Evolutionary conservation across 2,888 invertebrate genomes (phyloP).

Genomic region (Flexamia atlantica): DNA sequence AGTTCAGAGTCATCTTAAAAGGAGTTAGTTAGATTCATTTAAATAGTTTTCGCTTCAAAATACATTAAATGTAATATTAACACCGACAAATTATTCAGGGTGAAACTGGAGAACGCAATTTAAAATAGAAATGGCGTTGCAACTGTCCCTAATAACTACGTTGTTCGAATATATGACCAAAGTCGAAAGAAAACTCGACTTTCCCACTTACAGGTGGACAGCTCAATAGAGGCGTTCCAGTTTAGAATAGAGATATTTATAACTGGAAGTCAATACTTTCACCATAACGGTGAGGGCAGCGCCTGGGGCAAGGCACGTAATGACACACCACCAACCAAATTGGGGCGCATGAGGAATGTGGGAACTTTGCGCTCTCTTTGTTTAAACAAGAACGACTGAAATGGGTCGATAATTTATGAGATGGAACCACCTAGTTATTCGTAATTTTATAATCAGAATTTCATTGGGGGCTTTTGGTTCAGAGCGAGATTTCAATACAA

Average conservation of each 20-base stretch:
- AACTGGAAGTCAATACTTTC: slow-evolving; percentile 22
- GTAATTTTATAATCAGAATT: too few relatives aligned
- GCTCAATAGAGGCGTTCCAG: slow-evolving; percentile 17
- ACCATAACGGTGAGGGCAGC: slow-evolving; percentile 4
- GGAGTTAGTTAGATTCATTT: too few relatives aligned
- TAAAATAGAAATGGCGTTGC: neutral
- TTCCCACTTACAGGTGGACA: neutral
- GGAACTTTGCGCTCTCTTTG: slow-evolving; percentile 24
- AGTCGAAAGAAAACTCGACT: neutral
- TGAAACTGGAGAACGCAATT: too few relatives aligned
- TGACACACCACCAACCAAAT: slow-evolving; percentile 3
- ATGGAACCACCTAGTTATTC: neutral
- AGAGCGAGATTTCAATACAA: too few relatives aligned
- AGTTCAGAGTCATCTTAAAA: too few relatives aligned
- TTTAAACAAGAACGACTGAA: neutral
- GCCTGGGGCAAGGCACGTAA: neutral
- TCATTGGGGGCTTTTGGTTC: too few relatives aligned
- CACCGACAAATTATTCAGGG: too few relatives aligned
- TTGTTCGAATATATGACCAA: neutral
- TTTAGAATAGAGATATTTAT: slow-evolving; percentile 27
- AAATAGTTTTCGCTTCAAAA: too few relatives aligned
- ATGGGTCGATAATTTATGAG: slow-evolving; percentile 16
- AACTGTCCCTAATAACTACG: neutral
- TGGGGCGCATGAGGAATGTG: slow-evolving; percentile 8
- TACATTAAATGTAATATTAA: too few relatives aligned